Base-by-base conservation (phyloP, 2,113 vertebrate genomes). In the Neodontobutis hainanensis region DNA sequence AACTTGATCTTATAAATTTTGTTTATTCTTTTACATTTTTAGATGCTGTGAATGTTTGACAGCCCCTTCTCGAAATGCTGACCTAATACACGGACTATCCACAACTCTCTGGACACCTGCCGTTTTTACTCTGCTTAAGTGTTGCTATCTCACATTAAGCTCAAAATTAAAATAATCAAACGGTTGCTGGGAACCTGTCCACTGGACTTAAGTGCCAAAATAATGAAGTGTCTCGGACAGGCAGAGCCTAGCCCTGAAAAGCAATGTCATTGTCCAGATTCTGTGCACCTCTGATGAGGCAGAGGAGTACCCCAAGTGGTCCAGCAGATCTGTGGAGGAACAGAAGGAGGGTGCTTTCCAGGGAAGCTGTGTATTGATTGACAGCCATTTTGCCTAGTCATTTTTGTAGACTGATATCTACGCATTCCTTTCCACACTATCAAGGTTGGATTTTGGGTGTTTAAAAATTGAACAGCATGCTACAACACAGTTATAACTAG, bases 181-280 rank as follows among this genome's bases (percentile, higher is more conserved):
- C 14, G 50, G 61, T 52, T 32, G 42, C 77, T 40, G 38, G 50
- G 5, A 11, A 11, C 42, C 45, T 44, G 55, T 40, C 32, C 19
- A 55, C 74, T 65, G 74, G 67, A 72, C 78, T 74, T 73, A 7
- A 51, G 68, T 77, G 73, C 78, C 82, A 87, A 82, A 77, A 80
- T 78, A 58, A 92, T 90, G 89, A 86, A 76, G 73, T 14, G 73
- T 82, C 83, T 78, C 5, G 77, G 80, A 61, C 64, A 61, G 59
- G 83, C 78, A 82, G 78, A 83, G 64, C 83, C 78, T 66, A 86
- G 75, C 62, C 85, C 85, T 70, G 84, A 81, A 78, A 61, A 86
- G 78, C 75, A 61, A 82, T 86, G 86, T 81, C 83, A 65, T 75
- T 56, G 48, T 80, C 78, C 73, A 74, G 53, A 67, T 49, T 83